phyloP scores from a whole-genome alignment of 2,888 invertebrate species.

The Latrodectus hesperus region DNA sequence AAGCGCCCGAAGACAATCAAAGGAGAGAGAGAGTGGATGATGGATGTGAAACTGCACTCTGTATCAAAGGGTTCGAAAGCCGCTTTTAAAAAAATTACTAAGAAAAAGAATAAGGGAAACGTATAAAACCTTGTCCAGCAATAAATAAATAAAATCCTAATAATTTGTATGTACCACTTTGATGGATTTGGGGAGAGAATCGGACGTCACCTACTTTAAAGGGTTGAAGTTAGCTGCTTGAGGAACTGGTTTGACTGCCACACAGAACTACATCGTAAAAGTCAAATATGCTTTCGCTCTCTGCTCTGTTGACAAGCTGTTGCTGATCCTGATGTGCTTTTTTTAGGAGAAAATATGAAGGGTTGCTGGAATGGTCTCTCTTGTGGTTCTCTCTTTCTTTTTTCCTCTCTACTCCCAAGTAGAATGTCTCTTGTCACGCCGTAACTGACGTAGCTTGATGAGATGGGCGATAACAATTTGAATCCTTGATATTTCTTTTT shows the following conservation, averaged over 20 bases:
- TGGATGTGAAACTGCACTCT: not conserved
- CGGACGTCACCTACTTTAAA: not conserved
- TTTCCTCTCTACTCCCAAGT: not conserved
- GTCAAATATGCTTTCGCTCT: not conserved
- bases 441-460: not conserved
- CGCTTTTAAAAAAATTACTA: conserved; percentile 31
- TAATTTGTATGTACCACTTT: not conserved
- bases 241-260: not conserved
- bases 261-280: not conserved
- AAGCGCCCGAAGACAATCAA: not conserved
- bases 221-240: not conserved
- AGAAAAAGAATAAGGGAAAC: conserved; percentile 9
- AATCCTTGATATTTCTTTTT: not conserved
- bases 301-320: not conserved
- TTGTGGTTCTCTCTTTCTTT: no score
- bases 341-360: no score
- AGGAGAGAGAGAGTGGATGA: not conserved
- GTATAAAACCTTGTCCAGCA: not conserved
- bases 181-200: not conserved
- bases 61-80: conserved; percentile 32
- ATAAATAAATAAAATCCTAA: not conserved
- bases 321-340: not conserved
- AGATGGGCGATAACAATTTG: not conserved
- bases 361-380: not conserved
- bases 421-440: not conserved